Evolutionary conservation across 2,888 invertebrate species (phyloP).

Genomic region (Meiosimyza platycephala): DNA sequence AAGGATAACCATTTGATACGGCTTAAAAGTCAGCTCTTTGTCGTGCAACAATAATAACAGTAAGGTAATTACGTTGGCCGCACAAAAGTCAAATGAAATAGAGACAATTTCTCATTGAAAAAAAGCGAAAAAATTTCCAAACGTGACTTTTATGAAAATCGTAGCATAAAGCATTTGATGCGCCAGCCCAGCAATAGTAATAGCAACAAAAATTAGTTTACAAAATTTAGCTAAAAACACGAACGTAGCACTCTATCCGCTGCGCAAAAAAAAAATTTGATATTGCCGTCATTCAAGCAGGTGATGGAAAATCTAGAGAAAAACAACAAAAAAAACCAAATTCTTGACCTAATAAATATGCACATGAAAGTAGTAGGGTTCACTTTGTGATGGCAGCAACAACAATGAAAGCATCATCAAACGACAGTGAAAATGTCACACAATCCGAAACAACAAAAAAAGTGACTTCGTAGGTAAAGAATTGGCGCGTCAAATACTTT

Average conservation of each 20-base stretch:
- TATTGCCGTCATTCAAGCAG: neutral
- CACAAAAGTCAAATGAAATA: no score
- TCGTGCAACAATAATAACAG: no score
- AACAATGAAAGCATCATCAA: neutral
- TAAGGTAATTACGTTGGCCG: no score
- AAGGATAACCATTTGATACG: no score
- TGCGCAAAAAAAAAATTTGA: neutral
- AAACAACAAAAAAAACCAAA: neutral
- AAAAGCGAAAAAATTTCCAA: neutral
- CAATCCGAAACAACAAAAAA: no score
- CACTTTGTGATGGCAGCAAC: slow-evolving; percentile 3
- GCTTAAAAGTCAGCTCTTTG: no score
- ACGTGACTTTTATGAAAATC: slow-evolving; percentile 15
- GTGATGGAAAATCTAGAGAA: neutral
- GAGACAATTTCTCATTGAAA: no score
- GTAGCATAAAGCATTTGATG: neutral
- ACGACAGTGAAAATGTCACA: neutral
- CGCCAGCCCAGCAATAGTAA: neutral
- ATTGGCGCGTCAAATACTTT: no score
- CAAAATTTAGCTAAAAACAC: neutral
- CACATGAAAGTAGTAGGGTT: neutral
- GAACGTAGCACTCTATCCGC: neutral
- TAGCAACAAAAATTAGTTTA: neutral
- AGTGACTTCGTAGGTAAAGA: no score
- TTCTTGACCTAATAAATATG: slow-evolving; percentile 14